Conservation (phyloP, 2,113 vertebrate species). For the Catharus bicknelli region DNA sequence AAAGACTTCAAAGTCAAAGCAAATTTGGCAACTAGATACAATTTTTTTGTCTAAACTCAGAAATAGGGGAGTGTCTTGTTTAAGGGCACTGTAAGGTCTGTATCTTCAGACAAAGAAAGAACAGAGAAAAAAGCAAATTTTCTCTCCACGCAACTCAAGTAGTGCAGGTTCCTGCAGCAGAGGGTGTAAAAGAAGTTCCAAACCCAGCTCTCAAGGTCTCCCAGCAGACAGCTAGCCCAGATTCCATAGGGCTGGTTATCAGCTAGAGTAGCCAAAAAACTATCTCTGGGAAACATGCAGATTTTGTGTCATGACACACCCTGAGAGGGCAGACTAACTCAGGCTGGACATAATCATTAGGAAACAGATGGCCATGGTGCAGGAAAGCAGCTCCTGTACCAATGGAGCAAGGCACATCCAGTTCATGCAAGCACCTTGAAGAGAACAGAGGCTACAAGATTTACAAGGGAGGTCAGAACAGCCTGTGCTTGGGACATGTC, state of each 20-base stretch:
- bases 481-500: not conserved
- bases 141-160: not conserved
- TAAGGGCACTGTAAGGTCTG: not conserved
- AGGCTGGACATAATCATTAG: not conserved
- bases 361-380: constrained; percentile 21
- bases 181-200: not conserved
- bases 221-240: not conserved
- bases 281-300: not conserved
- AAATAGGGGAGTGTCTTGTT: not conserved
- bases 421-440: not conserved
- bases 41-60: not conserved
- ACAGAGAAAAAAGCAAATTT: not conserved
- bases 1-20: not conserved
- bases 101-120: not conserved
- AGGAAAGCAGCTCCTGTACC: not conserved
- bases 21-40: not conserved
- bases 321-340: constrained; percentile 15
- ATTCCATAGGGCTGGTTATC: not conserved
- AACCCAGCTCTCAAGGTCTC: not conserved
- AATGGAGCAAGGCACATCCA: not conserved
- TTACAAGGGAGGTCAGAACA: constrained; percentile 6
- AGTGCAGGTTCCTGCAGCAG: not conserved
- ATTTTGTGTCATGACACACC: not conserved
- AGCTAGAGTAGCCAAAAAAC: not conserved
- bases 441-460: constrained; percentile 3